Conservation (phyloP, 1,140 invertebrate species). For the Ectropis grisescens region DNA sequence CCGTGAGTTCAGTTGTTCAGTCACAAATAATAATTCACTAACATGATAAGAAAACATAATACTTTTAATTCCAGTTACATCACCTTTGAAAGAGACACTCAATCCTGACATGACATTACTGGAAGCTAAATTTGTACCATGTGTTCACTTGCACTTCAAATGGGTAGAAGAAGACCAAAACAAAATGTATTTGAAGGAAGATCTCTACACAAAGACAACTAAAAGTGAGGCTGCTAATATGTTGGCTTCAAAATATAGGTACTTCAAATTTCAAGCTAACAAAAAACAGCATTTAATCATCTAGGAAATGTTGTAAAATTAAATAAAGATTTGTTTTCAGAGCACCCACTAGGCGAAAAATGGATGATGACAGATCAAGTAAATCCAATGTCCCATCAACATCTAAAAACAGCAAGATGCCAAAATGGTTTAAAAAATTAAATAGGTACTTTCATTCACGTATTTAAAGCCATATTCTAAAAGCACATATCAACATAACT, state of each 20-base stretch:
- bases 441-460: too few relatives aligned
- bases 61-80: too few relatives aligned
- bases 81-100: slow-evolving; percentile 80
- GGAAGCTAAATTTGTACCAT: slow-evolving; percentile 81
- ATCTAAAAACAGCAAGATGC: slow-evolving; percentile 43
- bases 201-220: slow-evolving; percentile 43
- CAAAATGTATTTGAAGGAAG: slow-evolving; percentile 36
- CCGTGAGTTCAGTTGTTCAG: too few relatives aligned
- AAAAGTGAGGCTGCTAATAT: slow-evolving; percentile 50
- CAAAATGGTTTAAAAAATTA: slow-evolving; percentile 46
- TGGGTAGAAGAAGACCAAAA: slow-evolving; percentile 32
- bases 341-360: slow-evolving; percentile 37
- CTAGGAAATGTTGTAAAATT: neutral
- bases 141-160: slow-evolving; percentile 80
- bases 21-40: too few relatives aligned
- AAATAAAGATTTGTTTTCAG: slow-evolving; percentile 14
- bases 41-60: too few relatives aligned
- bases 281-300: too few relatives aligned
- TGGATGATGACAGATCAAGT: slow-evolving; percentile 17
- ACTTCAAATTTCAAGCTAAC: too few relatives aligned
- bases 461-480: too few relatives aligned
- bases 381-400: slow-evolving; percentile 16
- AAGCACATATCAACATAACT: too few relatives aligned
- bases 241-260: slow-evolving; percentile 58
- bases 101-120: slow-evolving; percentile 71